A percentile compares a stretch with the other conserved stretches of the same genome.
These are phyloP conservation scores for Alviniconcha marisindica DNA, from an alignment of 1,140 invertebrate species.

Conservation along the genomic window DNA sequence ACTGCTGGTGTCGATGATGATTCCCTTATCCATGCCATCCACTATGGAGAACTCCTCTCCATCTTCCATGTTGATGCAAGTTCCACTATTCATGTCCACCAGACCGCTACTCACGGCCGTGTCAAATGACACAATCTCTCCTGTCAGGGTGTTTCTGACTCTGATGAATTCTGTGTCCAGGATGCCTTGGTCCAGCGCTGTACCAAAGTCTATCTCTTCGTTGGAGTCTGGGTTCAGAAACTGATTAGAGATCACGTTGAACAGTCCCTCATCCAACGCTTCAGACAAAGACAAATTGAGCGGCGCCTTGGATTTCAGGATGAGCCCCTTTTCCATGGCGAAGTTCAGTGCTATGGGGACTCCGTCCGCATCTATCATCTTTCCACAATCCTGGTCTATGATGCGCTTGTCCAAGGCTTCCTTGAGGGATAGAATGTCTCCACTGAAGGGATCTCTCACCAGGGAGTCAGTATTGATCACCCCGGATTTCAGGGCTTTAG, in stretches of 20 bases:
- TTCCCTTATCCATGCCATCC: slow-evolving; percentile 67
- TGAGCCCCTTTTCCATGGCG: slow-evolving; percentile 88
- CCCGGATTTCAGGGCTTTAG: slow-evolving; percentile 89
- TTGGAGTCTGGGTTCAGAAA: slow-evolving; percentile 80
- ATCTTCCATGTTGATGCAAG: slow-evolving; percentile 80
- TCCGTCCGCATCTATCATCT: slow-evolving; percentile 80
- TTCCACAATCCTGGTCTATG: slow-evolving; percentile 86
- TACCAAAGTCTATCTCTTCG: slow-evolving; percentile 79
- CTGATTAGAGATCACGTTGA: slow-evolving; percentile 84
- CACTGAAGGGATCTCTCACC: slow-evolving; percentile 83
- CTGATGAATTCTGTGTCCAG: slow-evolving; percentile 87
- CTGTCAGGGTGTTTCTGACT: slow-evolving; percentile 86
- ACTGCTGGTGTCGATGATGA: slow-evolving; percentile 66
- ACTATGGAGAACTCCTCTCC: slow-evolving; percentile 59
- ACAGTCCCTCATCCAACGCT: slow-evolving; percentile 88
- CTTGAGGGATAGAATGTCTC: slow-evolving; percentile 87
- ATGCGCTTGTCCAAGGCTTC: slow-evolving; percentile 88
- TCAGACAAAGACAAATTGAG: slow-evolving; percentile 90
- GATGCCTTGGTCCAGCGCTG: slow-evolving; percentile 84
- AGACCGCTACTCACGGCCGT: slow-evolving; percentile 83
- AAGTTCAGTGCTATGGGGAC: slow-evolving; percentile 88
- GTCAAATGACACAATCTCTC: slow-evolving; percentile 84
- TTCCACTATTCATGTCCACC: slow-evolving; percentile 85
- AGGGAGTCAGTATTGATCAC: slow-evolving; percentile 83
- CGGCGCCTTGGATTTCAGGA: slow-evolving; percentile 89